Conservation (phyloP, 2,797 vertebrate species). For the Trematomus bernacchii region DNA sequence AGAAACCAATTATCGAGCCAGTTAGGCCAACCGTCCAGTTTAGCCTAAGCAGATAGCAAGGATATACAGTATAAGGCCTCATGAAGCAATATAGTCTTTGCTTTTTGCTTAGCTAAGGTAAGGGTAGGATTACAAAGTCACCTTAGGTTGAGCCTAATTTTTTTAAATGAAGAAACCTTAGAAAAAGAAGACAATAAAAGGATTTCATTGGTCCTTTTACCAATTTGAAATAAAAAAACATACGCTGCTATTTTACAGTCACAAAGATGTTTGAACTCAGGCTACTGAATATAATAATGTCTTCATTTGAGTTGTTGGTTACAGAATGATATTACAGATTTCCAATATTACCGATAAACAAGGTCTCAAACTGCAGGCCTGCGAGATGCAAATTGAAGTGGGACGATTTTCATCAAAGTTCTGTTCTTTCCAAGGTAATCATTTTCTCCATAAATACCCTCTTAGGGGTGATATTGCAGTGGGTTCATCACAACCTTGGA, state of each 20-base stretch:
- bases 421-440: slow-evolving; percentile 78
- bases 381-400: slow-evolving; percentile 70
- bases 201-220: not conserved
- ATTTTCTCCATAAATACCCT: slow-evolving; percentile 77
- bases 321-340: slow-evolving; percentile 60
- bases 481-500: slow-evolving; percentile 64
- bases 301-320: slow-evolving; percentile 50
- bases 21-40: not conserved
- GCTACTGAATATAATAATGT: slow-evolving; percentile 33
- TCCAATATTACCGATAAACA: slow-evolving; percentile 72
- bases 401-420: slow-evolving; percentile 80
- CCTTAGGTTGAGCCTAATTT: slow-evolving; percentile 2
- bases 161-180: no score
- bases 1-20: not conserved
- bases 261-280: slow-evolving; percentile 17
- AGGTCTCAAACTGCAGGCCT: slow-evolving; percentile 57
- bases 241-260: not conserved
- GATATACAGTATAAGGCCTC: not conserved
- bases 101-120: not conserved
- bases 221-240: not conserved
- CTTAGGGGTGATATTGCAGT: slow-evolving; percentile 66
- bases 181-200: no score
- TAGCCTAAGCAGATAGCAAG: not conserved
- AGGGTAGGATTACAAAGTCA: not conserved
- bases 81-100: not conserved